Base-by-base conservation (phyloP, 2,797 vertebrate genomes). In the Coregonus ussuriensis region DNA sequence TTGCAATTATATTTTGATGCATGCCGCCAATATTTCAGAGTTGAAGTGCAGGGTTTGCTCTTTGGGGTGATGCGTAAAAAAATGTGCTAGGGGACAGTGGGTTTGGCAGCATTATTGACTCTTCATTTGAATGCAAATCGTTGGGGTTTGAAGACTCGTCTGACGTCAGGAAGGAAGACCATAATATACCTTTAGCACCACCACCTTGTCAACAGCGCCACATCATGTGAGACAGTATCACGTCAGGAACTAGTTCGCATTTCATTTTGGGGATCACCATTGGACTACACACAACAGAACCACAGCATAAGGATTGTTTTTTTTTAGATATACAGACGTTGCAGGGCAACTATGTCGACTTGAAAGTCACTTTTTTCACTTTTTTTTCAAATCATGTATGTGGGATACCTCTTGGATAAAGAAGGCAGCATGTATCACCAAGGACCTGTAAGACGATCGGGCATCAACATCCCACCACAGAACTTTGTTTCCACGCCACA, bases 111-210 rank as follows among this genome's bases (percentile, higher is more conserved):
- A 86, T 89, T 87, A 89, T 37, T 63, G 87, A 86, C 93, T 91
- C 91, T 91, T 95, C 95, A 96, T 97, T 98, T 96, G 94, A 95
- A 98, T 97, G 96, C 95, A 96, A 97, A 98, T 96, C 92, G 84
- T 71, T 86, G 83, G 89, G 93, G 93, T 91, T 91, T 89, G 92
- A 94, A 92, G 93, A 93, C 90, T 88, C 74, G 88, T 90, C 95
- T 96, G 95, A 96, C 95, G 94, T 97, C 95, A 96, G 94, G 87
- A 85, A 87, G 93, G 87, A 85, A 87, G 93, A 91, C 92, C 91
- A 90, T 90, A 93, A 93, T 94, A 94, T 93, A 95, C 94, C 91
- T 93, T 47, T 93, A 89, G 89, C 91, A 89, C 83, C 92, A 93
- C 90, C 90, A 93, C 90, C 91, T 95, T 95, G 96, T 95, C 96